phyloP scores from a whole-genome alignment of 2,797 vertebrate species.

The Dipus sagitta region DNA sequence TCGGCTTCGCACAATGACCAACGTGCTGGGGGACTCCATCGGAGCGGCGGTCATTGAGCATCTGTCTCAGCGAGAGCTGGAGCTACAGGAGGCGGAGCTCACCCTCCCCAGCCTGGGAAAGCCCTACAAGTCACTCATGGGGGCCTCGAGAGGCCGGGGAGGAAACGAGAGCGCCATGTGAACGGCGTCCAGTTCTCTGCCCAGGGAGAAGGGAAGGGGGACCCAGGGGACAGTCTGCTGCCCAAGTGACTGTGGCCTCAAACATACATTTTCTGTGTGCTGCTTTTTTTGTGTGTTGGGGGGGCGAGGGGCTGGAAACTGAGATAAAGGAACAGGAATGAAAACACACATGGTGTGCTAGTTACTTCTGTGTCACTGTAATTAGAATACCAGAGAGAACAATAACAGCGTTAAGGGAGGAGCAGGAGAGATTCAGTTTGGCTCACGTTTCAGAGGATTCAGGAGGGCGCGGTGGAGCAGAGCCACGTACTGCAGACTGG shows the following conservation, averaged over 20 bases:
- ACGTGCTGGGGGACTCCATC: constrained; percentile 96
- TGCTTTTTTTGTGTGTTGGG: not conserved
- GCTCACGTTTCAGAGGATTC: not conserved
- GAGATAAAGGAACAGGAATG: constrained; percentile 72
- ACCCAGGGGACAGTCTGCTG: not conserved
- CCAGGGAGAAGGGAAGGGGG: not conserved
- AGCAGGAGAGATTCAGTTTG: not conserved
- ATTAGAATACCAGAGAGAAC: not conserved
- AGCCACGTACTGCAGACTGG: not conserved
- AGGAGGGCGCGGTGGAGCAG: not conserved
- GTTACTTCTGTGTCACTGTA: not conserved
- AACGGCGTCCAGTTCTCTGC: not conserved
- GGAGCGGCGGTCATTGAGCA: constrained; percentile 96
- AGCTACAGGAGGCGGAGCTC: constrained; percentile 91
- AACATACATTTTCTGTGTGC: constrained; percentile 29
- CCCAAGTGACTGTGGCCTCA: not conserved
- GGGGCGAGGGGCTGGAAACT: not conserved
- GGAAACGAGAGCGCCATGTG: constrained; percentile 93
- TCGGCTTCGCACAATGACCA: constrained; percentile 95
- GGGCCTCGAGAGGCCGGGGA: constrained; percentile 88
- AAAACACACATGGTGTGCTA: not conserved
- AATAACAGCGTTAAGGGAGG: not conserved
- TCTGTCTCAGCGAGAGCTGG: constrained; percentile 93
- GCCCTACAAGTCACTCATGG: constrained; percentile 91
- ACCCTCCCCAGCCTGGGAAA: constrained; percentile 93